phyloP scores from a whole-genome alignment of 2,113 vertebrate species.

The Oreochromis spilurus region DNA sequence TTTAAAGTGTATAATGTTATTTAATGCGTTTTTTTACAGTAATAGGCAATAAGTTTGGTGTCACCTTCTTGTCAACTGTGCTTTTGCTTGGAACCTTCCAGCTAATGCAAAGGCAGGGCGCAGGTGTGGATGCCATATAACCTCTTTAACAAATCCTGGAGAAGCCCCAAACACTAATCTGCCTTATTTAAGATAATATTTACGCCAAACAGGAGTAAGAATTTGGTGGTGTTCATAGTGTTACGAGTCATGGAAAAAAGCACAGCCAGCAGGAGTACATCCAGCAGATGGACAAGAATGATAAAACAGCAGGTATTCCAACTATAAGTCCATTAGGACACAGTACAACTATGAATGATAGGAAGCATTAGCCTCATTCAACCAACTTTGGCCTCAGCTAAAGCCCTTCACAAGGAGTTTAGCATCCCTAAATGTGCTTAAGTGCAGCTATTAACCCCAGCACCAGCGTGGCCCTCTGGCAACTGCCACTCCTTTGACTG shows the following conservation, averaged over 20 bases:
- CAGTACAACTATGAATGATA: conserved; percentile 11
- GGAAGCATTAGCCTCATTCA: conserved; percentile 49
- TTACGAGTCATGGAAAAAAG: background rate
- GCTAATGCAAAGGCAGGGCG: background rate
- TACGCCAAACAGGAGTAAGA: background rate
- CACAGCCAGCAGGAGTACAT: background rate
- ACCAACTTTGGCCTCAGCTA: conserved; percentile 5
- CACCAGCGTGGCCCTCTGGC: background rate
- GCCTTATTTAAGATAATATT: background rate
- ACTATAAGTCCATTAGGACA: conserved; percentile 40
- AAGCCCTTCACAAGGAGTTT: conserved; percentile 19
- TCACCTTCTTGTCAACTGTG: background rate
- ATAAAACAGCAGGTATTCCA: background rate
- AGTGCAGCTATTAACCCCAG: conserved; percentile 50
- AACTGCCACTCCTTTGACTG: background rate
- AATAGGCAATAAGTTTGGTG: rapidly evolving
- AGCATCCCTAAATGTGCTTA: conserved; percentile 40
- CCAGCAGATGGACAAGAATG: background rate
- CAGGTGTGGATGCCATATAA: background rate
- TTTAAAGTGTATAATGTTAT: background rate
- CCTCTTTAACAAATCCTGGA: background rate
- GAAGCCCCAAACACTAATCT: background rate
- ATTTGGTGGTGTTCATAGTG: background rate
- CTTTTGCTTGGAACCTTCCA: background rate
- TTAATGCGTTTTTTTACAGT: background rate